phyloP scores from a whole-genome alignment of 2,888 invertebrate species.

The Lacanobia oleracea region DNA sequence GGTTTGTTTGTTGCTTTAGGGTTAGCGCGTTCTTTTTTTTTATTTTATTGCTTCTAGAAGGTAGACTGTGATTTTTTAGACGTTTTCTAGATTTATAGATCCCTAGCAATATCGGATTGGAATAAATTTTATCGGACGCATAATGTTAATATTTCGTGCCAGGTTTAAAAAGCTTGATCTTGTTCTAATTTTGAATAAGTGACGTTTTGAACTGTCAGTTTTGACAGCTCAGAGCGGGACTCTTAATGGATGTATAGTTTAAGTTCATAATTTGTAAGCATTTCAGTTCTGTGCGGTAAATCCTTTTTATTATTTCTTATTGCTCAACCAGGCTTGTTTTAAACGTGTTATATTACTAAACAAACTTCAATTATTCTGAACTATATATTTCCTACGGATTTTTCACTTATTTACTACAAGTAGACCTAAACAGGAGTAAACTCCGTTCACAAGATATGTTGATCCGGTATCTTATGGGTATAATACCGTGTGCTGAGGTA shows the following conservation, averaged over 20 bases:
- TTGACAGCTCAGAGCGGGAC: not conserved
- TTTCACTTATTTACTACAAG: constrained; percentile 18
- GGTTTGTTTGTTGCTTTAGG: constrained; percentile 51
- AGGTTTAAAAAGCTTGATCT: not conserved
- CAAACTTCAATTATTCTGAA: not conserved
- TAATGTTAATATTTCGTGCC: too few species aligned
- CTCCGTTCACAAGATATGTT: constrained; percentile 49
- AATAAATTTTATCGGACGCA: too few species aligned
- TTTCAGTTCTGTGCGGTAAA: too few species aligned
- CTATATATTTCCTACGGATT: constrained; percentile 9
- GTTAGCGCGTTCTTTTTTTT: constrained; percentile 32
- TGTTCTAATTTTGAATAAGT: constrained; percentile 14
- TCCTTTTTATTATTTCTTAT: too few species aligned
- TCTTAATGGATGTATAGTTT: too few species aligned
- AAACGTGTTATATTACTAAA: not conserved
- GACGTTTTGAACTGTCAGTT: not conserved
- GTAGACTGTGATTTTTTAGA: not conserved
- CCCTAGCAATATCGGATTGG: not conserved
- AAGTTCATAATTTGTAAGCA: too few species aligned
- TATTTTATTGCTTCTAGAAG: constrained; percentile 1
- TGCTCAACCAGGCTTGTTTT: not conserved
- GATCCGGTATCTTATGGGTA: constrained; percentile 53
- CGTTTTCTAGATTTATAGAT: not conserved
- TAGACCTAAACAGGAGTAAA: constrained; percentile 36
- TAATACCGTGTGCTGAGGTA: constrained; percentile 45